Evolutionary conservation across 2,797 vertebrate species (phyloP), one percentile per base, ranked within the genome.

Genomic region (Acridotheres tristis): DNA sequence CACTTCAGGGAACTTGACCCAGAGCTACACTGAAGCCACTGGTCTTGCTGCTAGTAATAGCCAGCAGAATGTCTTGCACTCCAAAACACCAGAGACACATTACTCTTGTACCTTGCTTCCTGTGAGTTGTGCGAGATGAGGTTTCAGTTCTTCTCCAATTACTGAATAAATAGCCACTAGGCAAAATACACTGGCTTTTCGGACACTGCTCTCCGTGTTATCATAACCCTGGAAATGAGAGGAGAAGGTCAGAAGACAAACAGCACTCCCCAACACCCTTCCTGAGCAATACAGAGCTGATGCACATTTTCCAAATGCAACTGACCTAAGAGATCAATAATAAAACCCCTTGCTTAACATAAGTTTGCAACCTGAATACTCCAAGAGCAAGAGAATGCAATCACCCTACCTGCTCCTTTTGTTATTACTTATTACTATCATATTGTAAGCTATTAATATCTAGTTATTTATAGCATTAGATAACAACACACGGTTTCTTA

Each of bases 131-230:
- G 99, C 98, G 55, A 99, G 98, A 98, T 99, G 98, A 96, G 99
- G 99, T 96, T 99, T 99, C 95, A 99, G 98, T 65, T 99, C 99
- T 97, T 99, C 99, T 88, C 99, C 99, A 90, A 99, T 99, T 96
- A 99, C 99, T 26, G 99, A 99, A 98, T 99, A 99, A 97, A 99
- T 99, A 36, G 99, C 99, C 96, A 99, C 99, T 57, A 99, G 97
- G 95, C 99, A 99, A 98, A 99, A 99, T 45, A 99, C 99, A 11
- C 99, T 99, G 97, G 99, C 99, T 98, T 99, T 99, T 81, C 99
- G 98, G 94, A 99, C 99, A 11, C 99, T 99, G 97, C 99, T 99
- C 97, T 99, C 99, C 0, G 99, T 99, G 97, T 99, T 99, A 97
- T 99, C 99, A 25, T 99, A 99, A 95, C 99, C 99, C 99, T 99